Base-by-base conservation (phyloP, 2,888 invertebrate species). In the Galerucella pusilla region DNA sequence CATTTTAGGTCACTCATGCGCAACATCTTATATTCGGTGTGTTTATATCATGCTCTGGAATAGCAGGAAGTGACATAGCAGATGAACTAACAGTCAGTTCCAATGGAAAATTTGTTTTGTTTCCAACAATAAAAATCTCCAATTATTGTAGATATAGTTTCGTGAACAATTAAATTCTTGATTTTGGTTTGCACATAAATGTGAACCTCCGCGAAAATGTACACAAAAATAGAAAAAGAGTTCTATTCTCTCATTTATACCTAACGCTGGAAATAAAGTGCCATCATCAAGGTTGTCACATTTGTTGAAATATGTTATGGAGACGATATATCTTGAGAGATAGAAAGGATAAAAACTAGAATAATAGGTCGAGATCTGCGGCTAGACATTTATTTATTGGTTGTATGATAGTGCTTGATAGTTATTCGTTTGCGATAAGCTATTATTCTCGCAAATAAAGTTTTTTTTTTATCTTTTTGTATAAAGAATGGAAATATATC, bases 251-350 rank as follows among this genome's bases (percentile, higher is more conserved):
- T 63, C 63, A 63, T 65, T 65, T 70, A 72, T 66, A 72, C 66
- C 60, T 65, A 72, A 59, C 72, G 72, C 49, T 54, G 45, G 49
- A 49, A 72, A 72, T 72, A 72, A 72, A 72, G 72, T 72, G 72
- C 72, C 66, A 60, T 72, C 72, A 72, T 72, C 72, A 66, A 66
- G 72, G 52, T 59, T 72, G 72, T 72, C 72, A 67, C 72, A 72
- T 72, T 72, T 60, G 72, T 66, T 72, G 72, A 72, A 72, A 72
- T 72, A 72, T 72, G 72, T 72, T 72, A 72, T 66, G 67, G 72
- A 66, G 72, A 72, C 72, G 20, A 66, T 72, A 72, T 46, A 72
- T 72, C 72, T 66, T 46, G 35, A 59, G 54, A 72, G 66, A 72
- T 72, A 67, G 66, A 71, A 71, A 64, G 65, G 71, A 71, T 71